Base-by-base conservation (phyloP, 2,888 invertebrate genomes). In the Tetranychus truncatus region DNA sequence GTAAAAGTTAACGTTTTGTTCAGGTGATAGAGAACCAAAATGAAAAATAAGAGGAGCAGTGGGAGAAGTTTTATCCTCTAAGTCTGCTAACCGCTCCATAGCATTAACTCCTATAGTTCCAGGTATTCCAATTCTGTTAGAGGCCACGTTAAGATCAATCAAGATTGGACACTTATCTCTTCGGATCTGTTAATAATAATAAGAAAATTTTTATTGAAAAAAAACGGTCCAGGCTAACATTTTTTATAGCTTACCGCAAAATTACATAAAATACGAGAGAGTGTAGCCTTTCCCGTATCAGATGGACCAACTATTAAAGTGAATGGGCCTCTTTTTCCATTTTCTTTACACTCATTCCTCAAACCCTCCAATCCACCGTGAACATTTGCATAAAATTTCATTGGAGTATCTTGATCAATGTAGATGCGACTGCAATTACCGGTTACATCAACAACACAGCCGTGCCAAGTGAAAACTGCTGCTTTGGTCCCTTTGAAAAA, bases 391-490 rank as follows among this genome's bases (percentile, higher is more conserved):
- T 99, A 99, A 78, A 95, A 89, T 9, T 89, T 88, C 95, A 95
- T 96, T 0, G 96, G 96, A 0, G 97, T 97, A 82, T 96, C 95
- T 82, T 92, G 93, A 0, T 96, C 92, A 0, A 94, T 87, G 82
- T 97, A 97, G 78, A 90, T 92, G 45, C 93, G 93, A 83, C 95
- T 95, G 1, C 93, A 91, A 82, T 89, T 89, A 1, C 96, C 97
- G 76, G 87, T 86, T 81, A 84, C 81, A 78, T 91, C 91, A 0
- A 97, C 84, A 0, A 88, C 88, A 81, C 96, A 96, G 1, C 95
- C 95, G 81, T 95, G 93, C 89, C 92, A 99, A 1, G 96, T 94
- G 81, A 90, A 99, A 21, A 97, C 89, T 0, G 96, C 96, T 9
- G 95, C 89, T 84, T 97, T 96, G 1, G 95, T 90, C 0, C 95